Percentiles rank a stretch among this genome's conserved stretches.
These are phyloP conservation scores for Drosophila putrida DNA, from an alignment of 2,888 invertebrate species.

Conservation along the genomic window DNA sequence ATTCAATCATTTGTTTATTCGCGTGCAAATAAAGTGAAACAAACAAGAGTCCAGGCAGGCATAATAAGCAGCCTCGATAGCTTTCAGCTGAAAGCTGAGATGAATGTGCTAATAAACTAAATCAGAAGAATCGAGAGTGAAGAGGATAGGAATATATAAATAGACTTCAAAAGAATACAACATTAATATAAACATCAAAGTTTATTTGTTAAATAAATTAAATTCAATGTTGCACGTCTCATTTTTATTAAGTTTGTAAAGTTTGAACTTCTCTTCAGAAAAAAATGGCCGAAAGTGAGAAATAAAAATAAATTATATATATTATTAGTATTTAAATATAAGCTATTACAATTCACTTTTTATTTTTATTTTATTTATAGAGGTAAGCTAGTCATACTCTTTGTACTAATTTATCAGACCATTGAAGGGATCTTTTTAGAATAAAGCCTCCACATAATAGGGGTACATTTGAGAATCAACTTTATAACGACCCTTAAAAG, in stretches of 20 bases:
- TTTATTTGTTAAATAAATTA: no score
- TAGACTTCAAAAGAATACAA: neutral
- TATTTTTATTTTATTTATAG: neutral
- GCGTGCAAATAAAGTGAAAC: slow-evolving; percentile 37
- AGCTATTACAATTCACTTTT: neutral
- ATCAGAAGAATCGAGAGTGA: neutral
- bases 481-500: neutral
- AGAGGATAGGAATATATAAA: neutral
- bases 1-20: slow-evolving; percentile 68
- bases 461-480: neutral
- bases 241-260: no score
- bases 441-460: neutral
- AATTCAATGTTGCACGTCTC: no score
- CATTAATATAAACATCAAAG: no score
- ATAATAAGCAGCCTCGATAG: slow-evolving; percentile 10
- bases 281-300: no score
- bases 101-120: slow-evolving; percentile 35
- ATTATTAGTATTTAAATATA: neutral
- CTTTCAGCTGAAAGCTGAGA: slow-evolving; percentile 3
- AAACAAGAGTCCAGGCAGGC: slow-evolving; percentile 13
- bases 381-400: neutral
- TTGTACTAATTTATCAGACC: neutral
- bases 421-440: neutral
- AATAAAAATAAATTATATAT: no score
- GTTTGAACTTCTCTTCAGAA: no score